Percentiles rank a stretch among this genome's conserved stretches.
Evolutionary conservation across 2,113 vertebrate species (phyloP).

Genomic region (Ciconia boyciana): DNA sequence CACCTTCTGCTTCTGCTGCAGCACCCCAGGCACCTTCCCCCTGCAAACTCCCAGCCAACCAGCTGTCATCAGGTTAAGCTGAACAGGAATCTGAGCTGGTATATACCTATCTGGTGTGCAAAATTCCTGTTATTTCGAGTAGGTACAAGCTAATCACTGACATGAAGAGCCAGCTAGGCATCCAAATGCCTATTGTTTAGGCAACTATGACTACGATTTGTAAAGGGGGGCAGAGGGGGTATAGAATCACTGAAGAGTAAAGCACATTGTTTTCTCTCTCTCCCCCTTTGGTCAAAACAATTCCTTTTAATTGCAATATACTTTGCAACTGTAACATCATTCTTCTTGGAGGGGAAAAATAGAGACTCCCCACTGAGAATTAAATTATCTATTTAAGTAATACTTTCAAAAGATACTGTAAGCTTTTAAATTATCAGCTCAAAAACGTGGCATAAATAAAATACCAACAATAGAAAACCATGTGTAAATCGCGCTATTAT

Average conservation of each 20-base stretch:
- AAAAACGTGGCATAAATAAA: neutral
- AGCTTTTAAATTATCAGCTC: neutral
- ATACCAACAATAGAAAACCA: neutral
- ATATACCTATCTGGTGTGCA: rapidly evolving
- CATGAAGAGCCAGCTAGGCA: neutral
- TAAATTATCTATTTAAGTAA: neutral
- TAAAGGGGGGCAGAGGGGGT: neutral
- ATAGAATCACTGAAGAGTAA: neutral
- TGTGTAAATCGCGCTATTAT: neutral
- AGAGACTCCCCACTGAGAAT: neutral
- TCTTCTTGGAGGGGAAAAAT: neutral
- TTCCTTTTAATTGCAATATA: neutral
- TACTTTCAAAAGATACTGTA: neutral
- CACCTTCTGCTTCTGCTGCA: neutral
- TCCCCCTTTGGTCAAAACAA: neutral
- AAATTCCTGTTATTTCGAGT: neutral
- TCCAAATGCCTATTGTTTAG: neutral
- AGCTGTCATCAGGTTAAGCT: neutral
- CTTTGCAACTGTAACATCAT: neutral
- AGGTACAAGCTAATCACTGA: neutral
- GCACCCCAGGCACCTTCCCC: neutral
- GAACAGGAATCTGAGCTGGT: neutral
- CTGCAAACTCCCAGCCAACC: neutral
- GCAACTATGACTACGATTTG: neutral
- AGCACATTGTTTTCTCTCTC: neutral